Base-by-base conservation (phyloP, 2,888 invertebrate genomes). In the Pristionchus arcanus region DNA sequence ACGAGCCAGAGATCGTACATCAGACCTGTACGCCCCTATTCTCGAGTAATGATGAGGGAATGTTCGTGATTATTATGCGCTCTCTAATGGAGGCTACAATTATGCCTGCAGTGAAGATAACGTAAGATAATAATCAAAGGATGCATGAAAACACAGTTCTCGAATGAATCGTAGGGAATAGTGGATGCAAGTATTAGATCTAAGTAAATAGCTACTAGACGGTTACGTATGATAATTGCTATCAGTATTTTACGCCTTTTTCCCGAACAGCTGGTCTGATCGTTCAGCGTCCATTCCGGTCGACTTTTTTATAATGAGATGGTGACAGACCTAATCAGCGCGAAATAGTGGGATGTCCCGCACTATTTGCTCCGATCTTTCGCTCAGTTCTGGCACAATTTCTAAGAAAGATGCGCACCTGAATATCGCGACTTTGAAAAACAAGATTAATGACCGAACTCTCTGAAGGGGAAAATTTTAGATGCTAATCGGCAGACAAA, bases 241-340 rank as follows among this genome's bases (percentile, higher is more conserved):
- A 4, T 2, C 59, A 2, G 13, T 59, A 49, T 49, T 13, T n/a
- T 63, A 4, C n/a, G 11, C n/a, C n/a, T 63, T 63, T n/a, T 11
- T 7, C 1, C 42, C 21, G 63, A 63, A 63, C 63, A 63, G 21
- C n/a, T 63, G 63, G 3, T n/a, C n/a, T 63, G n/a, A 63, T 63
- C 63, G 4, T n/a, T 25, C 63, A 63, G 1, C n/a, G n/a, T 63
- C 63, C n/a, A n/a, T 63, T 63, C 63, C n/a, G 25, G 63, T 63
- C 11, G 9, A 25, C 2, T 19, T 59, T 19, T 21, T 25, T 1
- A 5, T 63, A 63, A 63, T 21, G 63, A 63, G n/a, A n/a, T 63
- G 25, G n/a, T 31, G 68, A 34, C 68, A 31, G 68, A 68, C 68
- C 68, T 68, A 68, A 68, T 68, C 31, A 68, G 68, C 68, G 68